Evolutionary conservation across 1,140 invertebrate species (phyloP).

Genomic region (Lepidurus arcticus): DNA sequence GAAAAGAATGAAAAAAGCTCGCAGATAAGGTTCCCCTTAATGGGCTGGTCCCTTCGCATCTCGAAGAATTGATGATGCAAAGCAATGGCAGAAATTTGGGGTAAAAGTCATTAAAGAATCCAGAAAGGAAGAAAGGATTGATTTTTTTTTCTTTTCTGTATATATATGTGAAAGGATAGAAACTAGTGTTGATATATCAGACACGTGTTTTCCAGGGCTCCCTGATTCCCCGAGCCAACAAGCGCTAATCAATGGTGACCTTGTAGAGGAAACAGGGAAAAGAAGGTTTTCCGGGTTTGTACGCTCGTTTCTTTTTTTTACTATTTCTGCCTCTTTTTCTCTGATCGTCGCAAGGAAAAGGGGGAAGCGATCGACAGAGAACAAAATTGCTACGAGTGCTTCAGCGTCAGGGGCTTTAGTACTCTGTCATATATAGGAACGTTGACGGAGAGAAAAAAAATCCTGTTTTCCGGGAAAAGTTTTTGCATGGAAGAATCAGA

Average conservation of each 20-base stretch:
- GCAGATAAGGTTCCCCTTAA: too few species aligned
- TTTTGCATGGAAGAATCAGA: neutral
- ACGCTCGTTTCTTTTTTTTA: neutral
- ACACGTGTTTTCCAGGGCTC: neutral
- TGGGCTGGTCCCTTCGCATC: too few species aligned
- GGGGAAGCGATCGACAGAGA: neutral
- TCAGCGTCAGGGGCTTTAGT: too few species aligned
- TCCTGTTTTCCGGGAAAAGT: neutral
- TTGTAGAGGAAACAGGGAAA: neutral
- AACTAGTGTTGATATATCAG: neutral
- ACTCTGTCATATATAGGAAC: too few species aligned
- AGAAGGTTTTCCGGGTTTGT: neutral
- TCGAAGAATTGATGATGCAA: too few species aligned
- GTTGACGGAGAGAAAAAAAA: neutral
- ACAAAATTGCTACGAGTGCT: neutral
- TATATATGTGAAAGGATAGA: neutral
- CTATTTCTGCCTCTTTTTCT: neutral
- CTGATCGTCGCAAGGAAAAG: neutral
- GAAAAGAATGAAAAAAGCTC: too few species aligned
- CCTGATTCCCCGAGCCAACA: neutral
- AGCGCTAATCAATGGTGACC: constrained; percentile 21
- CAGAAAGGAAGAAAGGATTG: neutral
- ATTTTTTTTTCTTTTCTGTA: neutral
- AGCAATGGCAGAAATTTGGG: neutral
- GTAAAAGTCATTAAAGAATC: neutral